Conservation (phyloP, 92 coral and sea anemone species). For the Epizoanthus stellaris region DNA sequence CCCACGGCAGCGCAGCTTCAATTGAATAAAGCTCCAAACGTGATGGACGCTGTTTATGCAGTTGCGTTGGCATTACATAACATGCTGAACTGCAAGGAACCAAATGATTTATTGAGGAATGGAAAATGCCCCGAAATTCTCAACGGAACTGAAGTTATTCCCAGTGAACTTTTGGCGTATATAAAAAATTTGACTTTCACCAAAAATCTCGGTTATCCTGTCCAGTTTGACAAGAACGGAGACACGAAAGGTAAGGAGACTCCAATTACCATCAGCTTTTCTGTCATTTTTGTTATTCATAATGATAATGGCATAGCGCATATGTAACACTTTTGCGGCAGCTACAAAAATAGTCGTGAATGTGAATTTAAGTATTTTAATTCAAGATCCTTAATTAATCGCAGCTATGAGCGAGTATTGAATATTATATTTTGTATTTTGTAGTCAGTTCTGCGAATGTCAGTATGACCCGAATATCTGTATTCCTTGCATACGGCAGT, state of each 20-base stretch:
- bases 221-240: conserved; percentile 84
- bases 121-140: conserved; percentile 47
- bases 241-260: conserved; percentile 85
- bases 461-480: too few species aligned
- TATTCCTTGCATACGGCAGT: too few species aligned
- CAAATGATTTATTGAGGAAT: conserved; percentile 30
- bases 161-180: conserved; percentile 66
- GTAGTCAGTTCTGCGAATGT: too few species aligned
- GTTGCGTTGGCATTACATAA: conserved; percentile 74
- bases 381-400: neutral
- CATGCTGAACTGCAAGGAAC: conserved; percentile 68
- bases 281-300: neutral
- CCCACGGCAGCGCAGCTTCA: conserved; percentile 74
- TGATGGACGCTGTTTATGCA: conserved; percentile 95
- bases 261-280: neutral
- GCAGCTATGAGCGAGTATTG: neutral
- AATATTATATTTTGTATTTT: too few species aligned
- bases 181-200: conserved; percentile 70
- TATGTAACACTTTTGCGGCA: neutral
- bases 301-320: too few species aligned
- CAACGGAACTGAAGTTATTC: conserved; percentile 46
- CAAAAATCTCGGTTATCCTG: conserved; percentile 71
- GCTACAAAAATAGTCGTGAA: conserved; percentile 22
- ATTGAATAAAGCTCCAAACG: conserved; percentile 88
- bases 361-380: neutral